A percentile compares a stretch with the other conserved stretches of the same genome.
These are phyloP conservation scores for Drosophila pegasa DNA, from an alignment of 2,888 invertebrate genomes.

Conservation along the genomic window DNA sequence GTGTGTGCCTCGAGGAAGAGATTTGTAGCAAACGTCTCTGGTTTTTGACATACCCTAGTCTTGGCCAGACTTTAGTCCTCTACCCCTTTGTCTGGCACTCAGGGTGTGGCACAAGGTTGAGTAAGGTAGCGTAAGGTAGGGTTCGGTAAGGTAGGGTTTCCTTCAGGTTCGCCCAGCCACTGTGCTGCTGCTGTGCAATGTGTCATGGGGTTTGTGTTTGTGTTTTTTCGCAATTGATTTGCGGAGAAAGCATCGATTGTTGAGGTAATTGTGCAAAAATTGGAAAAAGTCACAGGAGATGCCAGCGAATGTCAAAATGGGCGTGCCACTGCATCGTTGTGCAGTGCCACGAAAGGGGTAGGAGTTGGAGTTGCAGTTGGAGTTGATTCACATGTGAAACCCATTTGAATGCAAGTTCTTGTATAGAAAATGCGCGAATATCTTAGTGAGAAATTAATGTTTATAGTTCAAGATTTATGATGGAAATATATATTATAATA, in stretches of 20 bases:
- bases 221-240: constrained; percentile 83
- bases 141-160: constrained; percentile 42
- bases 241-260: constrained; percentile 83
- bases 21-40: constrained; percentile 76
- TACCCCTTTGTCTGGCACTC: constrained; percentile 54
- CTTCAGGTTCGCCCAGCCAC: constrained; percentile 39
- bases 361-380: constrained; percentile 6
- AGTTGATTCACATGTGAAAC: constrained; percentile 33
- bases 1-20: constrained; percentile 36
- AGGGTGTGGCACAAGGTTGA: constrained; percentile 53
- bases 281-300: constrained; percentile 77
- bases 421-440: background rate
- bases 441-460: too few relatives aligned
- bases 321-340: constrained; percentile 39
- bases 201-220: constrained; percentile 82
- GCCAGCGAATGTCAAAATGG: constrained; percentile 55
- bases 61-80: constrained; percentile 33
- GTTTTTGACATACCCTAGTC: constrained; percentile 49
- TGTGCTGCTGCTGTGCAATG: constrained; percentile 47
- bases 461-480: too few relatives aligned
- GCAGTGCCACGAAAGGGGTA: constrained; percentile 20
- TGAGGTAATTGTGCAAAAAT: constrained; percentile 82
- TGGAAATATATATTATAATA: too few relatives aligned
- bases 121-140: constrained; percentile 45
- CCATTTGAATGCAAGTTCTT: background rate